Base-by-base conservation (phyloP, 1,140 invertebrate genomes). In the Drosophila arawakana region DNA sequence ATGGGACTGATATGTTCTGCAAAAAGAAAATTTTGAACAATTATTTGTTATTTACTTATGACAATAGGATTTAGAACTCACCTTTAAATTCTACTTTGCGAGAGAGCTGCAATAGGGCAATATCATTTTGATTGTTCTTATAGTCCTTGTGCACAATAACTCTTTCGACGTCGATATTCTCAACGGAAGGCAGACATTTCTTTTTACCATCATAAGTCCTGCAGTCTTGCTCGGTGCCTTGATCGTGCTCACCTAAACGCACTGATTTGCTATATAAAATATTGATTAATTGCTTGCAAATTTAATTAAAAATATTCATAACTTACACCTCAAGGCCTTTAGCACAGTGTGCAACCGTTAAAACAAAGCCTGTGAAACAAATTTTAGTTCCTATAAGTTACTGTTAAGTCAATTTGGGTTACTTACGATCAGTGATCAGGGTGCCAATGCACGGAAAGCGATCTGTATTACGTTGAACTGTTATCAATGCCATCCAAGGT, bases 351-450 rank as follows among this genome's bases (percentile, higher is more conserved):
- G n/a, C 62, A 55, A 10, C 62, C 21, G 62, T 65, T 30, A 65
- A 25, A n/a, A 65, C 49, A 30, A 54, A 65, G 4, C 18, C 62
- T 65, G n/a, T 15, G 3, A 18, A 30, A 10, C 7, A 35, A 43
- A 54, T 21, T 39, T 15, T 9, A 8, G 0, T 30, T 30, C 3
- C 25, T 30, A 30, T 30, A 30, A 30, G 2, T 30, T 30, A 6
- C 25, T 30, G 2, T 25, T 25, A 25, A 3, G 2, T 30, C 25
- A 30, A 30, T 3, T 30, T 5, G 0, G 13, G 0, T 2, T 44
- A 54, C 62, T 65, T 43, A 54, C 49, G 62, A 30, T 65, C 62
- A 18, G 21, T 54, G 8, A 65, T 65, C 2, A 65, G 10, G 7
- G 62, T 65, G 18, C 62, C 50, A 6, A 7, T 4, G 13, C 37